These are phyloP conservation scores for Thalassarche chlororhynchos DNA, from an alignment of 2,113 vertebrate genomes.

Conservation along the genomic window DNA sequence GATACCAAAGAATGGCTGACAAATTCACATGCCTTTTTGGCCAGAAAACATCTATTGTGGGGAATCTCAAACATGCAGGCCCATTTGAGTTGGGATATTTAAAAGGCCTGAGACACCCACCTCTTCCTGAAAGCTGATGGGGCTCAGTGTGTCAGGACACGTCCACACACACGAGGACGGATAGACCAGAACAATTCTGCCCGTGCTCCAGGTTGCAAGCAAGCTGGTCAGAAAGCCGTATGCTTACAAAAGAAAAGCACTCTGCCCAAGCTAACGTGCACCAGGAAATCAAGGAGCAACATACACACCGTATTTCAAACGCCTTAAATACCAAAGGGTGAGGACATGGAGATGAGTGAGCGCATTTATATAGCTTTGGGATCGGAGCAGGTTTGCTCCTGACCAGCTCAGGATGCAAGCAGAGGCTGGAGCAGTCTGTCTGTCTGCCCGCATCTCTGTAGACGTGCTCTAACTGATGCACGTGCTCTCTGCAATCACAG, in stretches of 20 bases:
- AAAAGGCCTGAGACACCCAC: background rate
- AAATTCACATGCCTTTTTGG: background rate
- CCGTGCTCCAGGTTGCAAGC: background rate
- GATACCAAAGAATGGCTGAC: background rate
- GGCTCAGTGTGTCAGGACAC: no score
- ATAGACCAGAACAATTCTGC: background rate
- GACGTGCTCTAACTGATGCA: background rate
- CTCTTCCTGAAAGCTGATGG: background rate
- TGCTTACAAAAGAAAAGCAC: background rate
- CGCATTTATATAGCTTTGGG: accelerated
- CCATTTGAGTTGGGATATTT: background rate
- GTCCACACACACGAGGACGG: accelerated
- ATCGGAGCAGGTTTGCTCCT: background rate
- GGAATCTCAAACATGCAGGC: background rate
- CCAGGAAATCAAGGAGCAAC: background rate
- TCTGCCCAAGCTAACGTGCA: background rate
- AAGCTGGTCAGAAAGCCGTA: no score
- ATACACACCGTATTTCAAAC: background rate
- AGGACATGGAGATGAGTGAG: background rate
- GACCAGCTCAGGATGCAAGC: no score
- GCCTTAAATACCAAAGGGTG: background rate
- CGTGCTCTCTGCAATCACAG: background rate
- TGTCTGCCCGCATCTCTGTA: background rate
- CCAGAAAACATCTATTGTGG: background rate
- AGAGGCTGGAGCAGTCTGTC: background rate